Base-by-base conservation (phyloP, 2,113 vertebrate genomes). In the Poeciliopsis turrubarensis region DNA sequence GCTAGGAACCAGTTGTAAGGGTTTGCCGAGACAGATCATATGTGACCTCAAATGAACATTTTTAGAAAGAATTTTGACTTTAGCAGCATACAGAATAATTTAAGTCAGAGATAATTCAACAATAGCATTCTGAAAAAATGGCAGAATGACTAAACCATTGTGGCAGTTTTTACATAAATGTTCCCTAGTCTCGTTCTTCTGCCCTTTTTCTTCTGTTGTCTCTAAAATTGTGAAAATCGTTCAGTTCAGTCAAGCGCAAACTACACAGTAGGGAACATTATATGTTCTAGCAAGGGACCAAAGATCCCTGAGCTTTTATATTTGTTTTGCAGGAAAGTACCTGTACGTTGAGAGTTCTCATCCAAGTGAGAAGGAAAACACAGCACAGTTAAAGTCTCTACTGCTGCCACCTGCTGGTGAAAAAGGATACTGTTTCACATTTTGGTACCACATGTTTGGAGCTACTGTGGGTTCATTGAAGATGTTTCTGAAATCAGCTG, bases 381-480 rank as follows among this genome's bases (percentile, higher is more conserved):
- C n/a, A 30, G 94, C 94, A 62, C 91, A 86, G 39, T 68, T 95
- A 54, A 94, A 92, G 89, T 94, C 94, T 5, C 70, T 73, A 25
- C 70, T 92, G 66, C 86, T 94, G 65, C 92, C 91, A 9, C 87
- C 92, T 85, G 87, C 90, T 92, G 92, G 87, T 72, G 74, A 86
- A 39, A 27, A 83, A 0, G 94, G 94, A 44, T 94, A 95, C 87
- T 95, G 93, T 68, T 75, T 95, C 22, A 84, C 74, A 29, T 88
- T 95, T 80, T 93, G 92, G 91, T 93, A 92, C 77, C 94, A 95
- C 86, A 95, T 95, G 93, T 93, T 91, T 77, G 94, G 94, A 68
- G 83, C 92, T 1, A 92, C 91, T 17, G 89, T 93, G 31, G 93
- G 93, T 44, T 89, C 89, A 71, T 72, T 94, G 63, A 92, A 60